A percentile compares a stretch with the other conserved stretches of the same genome.
Conservation (phyloP, 1,140 invertebrate genomes). For the Bombus polaris region DNA sequence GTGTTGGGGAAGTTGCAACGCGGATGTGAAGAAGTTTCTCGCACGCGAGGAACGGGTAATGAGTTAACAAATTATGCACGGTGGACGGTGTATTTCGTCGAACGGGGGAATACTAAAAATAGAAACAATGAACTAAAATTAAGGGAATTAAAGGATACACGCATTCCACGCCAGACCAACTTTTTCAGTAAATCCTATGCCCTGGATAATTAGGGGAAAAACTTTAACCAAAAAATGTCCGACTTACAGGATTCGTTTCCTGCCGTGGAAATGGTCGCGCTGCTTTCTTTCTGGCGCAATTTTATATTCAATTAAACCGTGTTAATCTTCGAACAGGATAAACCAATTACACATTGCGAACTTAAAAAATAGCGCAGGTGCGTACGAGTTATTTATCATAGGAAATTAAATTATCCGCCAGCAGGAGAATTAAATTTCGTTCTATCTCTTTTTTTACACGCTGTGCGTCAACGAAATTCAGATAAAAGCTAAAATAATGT, state of each 20-base stretch:
- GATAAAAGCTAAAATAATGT: not conserved
- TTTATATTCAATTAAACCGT: conserved; percentile 24
- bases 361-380: not conserved
- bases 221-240: conserved; percentile 22
- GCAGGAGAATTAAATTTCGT: not conserved
- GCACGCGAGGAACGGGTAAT: not conserved
- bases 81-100: not conserved
- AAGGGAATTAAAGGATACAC: not conserved
- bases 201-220: conserved; percentile 35
- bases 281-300: not conserved
- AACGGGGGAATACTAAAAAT: not conserved
- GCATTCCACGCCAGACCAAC: not conserved
- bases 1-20: not conserved
- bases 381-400: not conserved
- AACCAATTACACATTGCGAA: not conserved
- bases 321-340: not conserved
- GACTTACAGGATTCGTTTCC: not conserved
- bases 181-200: conserved; percentile 6
- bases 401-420: not conserved
- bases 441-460: not conserved
- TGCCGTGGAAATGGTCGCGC: not conserved
- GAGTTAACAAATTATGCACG: conserved; percentile 8
- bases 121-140: conserved; percentile 18
- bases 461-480: not conserved
- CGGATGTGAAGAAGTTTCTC: not conserved